A percentile compares a stretch with the other conserved stretches of the same genome.
Conservation (phyloP, 2,113 vertebrate genomes). For the Tachysurus fulvidraco region DNA sequence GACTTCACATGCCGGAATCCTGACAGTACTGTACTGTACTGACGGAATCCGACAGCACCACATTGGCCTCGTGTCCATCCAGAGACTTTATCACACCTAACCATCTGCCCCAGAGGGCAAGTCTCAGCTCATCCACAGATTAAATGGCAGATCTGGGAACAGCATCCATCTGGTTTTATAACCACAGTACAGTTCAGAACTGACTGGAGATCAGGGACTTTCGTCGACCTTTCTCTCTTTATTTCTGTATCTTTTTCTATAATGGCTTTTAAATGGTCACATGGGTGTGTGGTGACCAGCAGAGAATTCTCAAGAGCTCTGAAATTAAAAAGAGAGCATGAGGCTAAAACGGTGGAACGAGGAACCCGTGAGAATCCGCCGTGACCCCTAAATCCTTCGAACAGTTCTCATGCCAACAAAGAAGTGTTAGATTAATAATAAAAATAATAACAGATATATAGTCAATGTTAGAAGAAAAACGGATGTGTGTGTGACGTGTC, state of each 20-base stretch:
- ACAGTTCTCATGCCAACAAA: too few species aligned
- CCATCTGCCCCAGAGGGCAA: slow-evolving; percentile 14
- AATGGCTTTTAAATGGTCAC: slow-evolving; percentile 47
- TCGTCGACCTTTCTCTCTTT: not conserved
- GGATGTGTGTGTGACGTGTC: not conserved
- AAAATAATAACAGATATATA: not conserved
- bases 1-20: not conserved
- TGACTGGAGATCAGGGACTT: not conserved
- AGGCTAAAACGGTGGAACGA: not conserved
- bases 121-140: slow-evolving; percentile 22
- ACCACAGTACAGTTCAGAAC: not conserved
- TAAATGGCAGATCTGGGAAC: not conserved
- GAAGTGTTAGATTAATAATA: not conserved
- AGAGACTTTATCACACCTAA: slow-evolving; percentile 24
- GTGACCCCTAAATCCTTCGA: not conserved
- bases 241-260: slow-evolving; percentile 21
- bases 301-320: slow-evolving; percentile 15
- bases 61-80: not conserved
- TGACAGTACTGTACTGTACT: too few species aligned
- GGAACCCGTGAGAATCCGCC: not conserved
- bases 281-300: slow-evolving; percentile 15
- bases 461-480: not conserved
- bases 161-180: not conserved
- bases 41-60: too few species aligned
- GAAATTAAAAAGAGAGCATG: not conserved